A percentile compares a stretch with the other conserved stretches of the same genome.
Conservation (phyloP, 64 coral and sea anemone genomes). For the Hydrozoanthus tunicans region DNA sequence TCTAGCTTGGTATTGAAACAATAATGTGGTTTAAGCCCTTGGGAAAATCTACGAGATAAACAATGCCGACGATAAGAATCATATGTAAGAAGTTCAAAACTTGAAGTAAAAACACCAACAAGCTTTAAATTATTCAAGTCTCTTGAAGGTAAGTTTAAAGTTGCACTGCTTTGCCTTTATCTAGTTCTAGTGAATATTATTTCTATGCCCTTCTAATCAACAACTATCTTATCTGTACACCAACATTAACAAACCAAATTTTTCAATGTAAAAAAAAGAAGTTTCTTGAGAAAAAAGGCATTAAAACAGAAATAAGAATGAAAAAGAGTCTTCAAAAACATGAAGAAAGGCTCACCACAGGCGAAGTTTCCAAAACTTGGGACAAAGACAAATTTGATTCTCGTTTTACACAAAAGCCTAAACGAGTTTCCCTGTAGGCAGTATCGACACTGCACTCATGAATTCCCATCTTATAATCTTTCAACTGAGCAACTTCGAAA, state of each 20-base stretch:
- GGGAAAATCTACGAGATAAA: not conserved
- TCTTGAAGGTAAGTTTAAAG: too few relatives aligned
- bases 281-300: too few relatives aligned
- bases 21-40: not conserved
- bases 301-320: not conserved
- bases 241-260: too few relatives aligned
- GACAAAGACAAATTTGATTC: constrained; percentile 27
- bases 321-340: not conserved
- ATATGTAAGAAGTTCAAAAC: too few relatives aligned
- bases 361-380: not conserved
- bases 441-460: not conserved
- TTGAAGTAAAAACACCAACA: too few relatives aligned
- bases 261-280: too few relatives aligned
- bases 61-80: not conserved
- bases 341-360: constrained; percentile 39
- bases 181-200: too few relatives aligned
- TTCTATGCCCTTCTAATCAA: too few relatives aligned
- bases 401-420: constrained; percentile 45
- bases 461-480: not conserved
- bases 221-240: too few relatives aligned
- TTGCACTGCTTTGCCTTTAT: too few relatives aligned
- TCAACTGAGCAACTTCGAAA: not conserved
- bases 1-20: not conserved
- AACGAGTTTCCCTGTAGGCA: constrained; percentile 16
- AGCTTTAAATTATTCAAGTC: too few relatives aligned